These are phyloP conservation scores for Neoascia interrupta DNA, from an alignment of 2,888 invertebrate genomes.

Conservation along the genomic window DNA sequence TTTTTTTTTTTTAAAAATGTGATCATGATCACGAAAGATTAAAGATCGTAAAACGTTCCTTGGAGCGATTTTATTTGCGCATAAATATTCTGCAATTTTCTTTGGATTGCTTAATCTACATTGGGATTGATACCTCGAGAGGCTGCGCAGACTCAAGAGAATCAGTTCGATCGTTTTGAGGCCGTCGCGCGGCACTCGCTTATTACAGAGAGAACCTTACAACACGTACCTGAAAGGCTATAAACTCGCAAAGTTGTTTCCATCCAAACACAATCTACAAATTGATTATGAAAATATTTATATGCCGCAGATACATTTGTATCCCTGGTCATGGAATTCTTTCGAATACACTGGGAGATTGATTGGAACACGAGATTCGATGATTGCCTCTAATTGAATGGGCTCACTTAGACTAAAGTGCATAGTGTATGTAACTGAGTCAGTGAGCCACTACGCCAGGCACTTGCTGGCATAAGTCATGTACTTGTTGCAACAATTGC, in stretches of 20 bases:
- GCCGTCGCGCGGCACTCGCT: slow-evolving; percentile 20
- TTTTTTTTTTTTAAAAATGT: slow-evolving; percentile 19
- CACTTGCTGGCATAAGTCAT: slow-evolving; percentile 54
- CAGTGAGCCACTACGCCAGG: slow-evolving; percentile 40
- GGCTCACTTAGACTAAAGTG: slow-evolving; percentile 40
- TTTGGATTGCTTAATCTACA: slow-evolving; percentile 42
- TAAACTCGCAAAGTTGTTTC: no score
- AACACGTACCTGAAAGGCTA: slow-evolving; percentile 40
- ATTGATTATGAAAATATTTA: slow-evolving; percentile 58
- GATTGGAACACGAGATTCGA: slow-evolving; percentile 62
- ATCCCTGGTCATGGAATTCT: neutral
- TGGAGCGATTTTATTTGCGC: slow-evolving; percentile 22
- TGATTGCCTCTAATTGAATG: slow-evolving; percentile 62
- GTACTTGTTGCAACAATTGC: slow-evolving; percentile 21
- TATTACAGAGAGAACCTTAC: slow-evolving; percentile 25
- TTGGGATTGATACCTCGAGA: no score
- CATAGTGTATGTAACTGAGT: slow-evolving; percentile 24
- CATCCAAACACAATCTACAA: slow-evolving; percentile 24
- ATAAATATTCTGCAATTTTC: slow-evolving; percentile 39
- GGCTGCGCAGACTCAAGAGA: neutral
- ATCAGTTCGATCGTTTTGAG: slow-evolving; percentile 17
- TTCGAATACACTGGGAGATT: neutral
- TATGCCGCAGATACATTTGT: slow-evolving; percentile 19
- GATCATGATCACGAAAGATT: slow-evolving; percentile 39
- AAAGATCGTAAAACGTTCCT: slow-evolving; percentile 26